These are phyloP conservation scores for Apis cerana DNA, from an alignment of 1,140 invertebrate genomes.

Conservation along the genomic window DNA sequence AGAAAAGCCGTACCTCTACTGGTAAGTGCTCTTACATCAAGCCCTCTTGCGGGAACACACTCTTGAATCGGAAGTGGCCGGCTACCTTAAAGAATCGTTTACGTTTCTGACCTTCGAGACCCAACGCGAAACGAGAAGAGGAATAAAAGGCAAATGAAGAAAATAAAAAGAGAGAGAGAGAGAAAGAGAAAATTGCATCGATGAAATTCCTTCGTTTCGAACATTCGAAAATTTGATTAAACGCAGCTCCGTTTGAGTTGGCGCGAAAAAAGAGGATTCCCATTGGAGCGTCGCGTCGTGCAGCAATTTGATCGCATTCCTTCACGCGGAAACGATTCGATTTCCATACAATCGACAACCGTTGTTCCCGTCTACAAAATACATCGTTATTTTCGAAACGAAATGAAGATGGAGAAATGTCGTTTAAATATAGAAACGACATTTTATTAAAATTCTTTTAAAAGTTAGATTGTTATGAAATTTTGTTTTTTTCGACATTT, in stretches of 20 bases:
- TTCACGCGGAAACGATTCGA: slow-evolving; percentile 40
- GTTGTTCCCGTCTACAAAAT: slow-evolving; percentile 26
- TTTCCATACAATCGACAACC: slow-evolving; percentile 28
- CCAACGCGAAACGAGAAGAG: not conserved
- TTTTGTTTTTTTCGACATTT: no score
- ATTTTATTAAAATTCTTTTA: not conserved
- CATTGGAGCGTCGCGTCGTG: not conserved
- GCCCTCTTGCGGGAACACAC: slow-evolving; percentile 54
- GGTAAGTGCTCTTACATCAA: slow-evolving; percentile 85
- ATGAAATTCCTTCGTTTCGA: slow-evolving; percentile 1
- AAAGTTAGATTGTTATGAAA: not conserved
- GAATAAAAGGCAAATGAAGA: not conserved
- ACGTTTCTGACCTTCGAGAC: slow-evolving; percentile 27
- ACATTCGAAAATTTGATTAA: slow-evolving; percentile 22
- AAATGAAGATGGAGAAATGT: not conserved
- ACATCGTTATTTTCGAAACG: not conserved
- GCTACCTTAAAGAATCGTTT: slow-evolving; percentile 53
- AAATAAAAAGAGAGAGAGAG: no score
- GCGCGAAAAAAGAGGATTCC: slow-evolving; percentile 6
- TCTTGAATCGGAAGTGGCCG: slow-evolving; percentile 40
- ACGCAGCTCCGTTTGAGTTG: slow-evolving; percentile 22
- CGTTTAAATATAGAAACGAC: not conserved
- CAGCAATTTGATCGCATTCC: slow-evolving; percentile 41
- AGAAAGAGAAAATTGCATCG: not conserved
- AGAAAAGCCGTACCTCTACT: slow-evolving; percentile 99